Percentiles rank a stretch among this genome's conserved stretches.
These are phyloP conservation scores for Archocentrus centrarchus DNA, from an alignment of 2,113 vertebrate genomes.

Conservation along the genomic window DNA sequence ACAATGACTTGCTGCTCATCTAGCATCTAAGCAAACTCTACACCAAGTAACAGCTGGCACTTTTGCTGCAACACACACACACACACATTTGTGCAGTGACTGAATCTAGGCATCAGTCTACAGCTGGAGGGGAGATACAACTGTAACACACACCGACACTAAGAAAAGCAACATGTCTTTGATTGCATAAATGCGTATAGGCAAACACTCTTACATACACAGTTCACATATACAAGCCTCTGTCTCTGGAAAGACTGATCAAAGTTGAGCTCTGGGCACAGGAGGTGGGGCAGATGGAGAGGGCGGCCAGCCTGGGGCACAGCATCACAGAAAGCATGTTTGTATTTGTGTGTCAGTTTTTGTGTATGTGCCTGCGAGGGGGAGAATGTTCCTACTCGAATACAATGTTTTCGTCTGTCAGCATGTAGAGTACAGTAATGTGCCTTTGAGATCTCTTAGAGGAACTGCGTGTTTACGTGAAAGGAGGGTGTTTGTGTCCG, in stretches of 20 bases:
- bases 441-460: conserved; percentile 26
- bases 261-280: conserved; percentile 79
- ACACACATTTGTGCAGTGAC: neutral
- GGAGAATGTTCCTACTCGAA: conserved; percentile 58
- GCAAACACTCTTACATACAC: conserved; percentile 58
- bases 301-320: conserved; percentile 75
- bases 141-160: conserved; percentile 55
- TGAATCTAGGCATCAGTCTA: conserved; percentile 63
- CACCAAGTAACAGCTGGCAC: conserved; percentile 66
- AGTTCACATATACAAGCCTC: conserved; percentile 51
- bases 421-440: conserved; percentile 45
- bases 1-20: conserved; percentile 62
- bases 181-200: conserved; percentile 72
- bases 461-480: conserved; percentile 29
- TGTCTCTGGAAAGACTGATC: conserved; percentile 70
- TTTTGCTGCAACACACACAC: conserved; percentile 50
- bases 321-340: conserved; percentile 69
- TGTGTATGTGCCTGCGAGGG: conserved; percentile 42
- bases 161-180: conserved; percentile 70
- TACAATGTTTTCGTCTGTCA: conserved; percentile 63
- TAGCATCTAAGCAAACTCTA: conserved; percentile 54
- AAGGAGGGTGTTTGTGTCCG: neutral
- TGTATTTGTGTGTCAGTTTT: conserved; percentile 34
- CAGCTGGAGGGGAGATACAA: conserved; percentile 73
- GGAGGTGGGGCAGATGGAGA: conserved; percentile 78